Conservation (phyloP, 2,113 vertebrate genomes). For the Brachypodius melanocephalos region DNA sequence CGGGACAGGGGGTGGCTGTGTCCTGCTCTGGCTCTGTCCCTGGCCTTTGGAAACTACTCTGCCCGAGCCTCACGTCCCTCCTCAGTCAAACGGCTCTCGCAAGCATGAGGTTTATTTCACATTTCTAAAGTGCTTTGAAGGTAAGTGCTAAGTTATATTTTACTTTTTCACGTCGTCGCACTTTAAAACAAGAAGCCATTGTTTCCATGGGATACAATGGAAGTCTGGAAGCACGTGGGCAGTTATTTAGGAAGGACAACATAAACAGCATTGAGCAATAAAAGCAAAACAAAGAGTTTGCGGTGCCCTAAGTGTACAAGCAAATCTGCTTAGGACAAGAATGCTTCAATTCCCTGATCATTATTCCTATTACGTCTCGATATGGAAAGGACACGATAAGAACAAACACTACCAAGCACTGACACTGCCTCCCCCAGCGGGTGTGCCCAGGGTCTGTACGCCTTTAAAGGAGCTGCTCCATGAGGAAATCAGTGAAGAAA, state of each 20-base stretch:
- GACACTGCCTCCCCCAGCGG: background rate
- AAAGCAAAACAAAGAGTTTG: background rate
- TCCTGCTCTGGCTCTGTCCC: background rate
- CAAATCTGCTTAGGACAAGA: slow-evolving; percentile 15
- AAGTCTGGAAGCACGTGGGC: slow-evolving; percentile 51
- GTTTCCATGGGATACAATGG: slow-evolving; percentile 62
- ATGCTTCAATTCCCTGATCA: slow-evolving; percentile 46
- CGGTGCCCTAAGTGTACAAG: background rate
- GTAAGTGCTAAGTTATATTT: slow-evolving; percentile 56
- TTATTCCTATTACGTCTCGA: background rate
- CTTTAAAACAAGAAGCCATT: slow-evolving; percentile 45
- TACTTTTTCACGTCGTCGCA: background rate
- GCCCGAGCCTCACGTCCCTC: background rate
- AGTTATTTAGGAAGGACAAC: slow-evolving; percentile 3
- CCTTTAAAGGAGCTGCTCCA: background rate
- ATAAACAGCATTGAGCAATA: background rate
- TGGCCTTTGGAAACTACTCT: background rate
- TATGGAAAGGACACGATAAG: background rate
- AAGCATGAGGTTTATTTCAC: slow-evolving; percentile 24
- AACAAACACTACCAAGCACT: background rate
- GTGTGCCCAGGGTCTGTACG: background rate
- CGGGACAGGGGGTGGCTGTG: background rate
- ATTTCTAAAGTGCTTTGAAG: slow-evolving; percentile 68
- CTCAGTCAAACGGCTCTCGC: background rate
- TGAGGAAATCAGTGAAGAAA: background rate